These are phyloP conservation scores for Cheumatopsyche charites DNA, from an alignment of 1,140 invertebrate genomes.

Conservation along the genomic window DNA sequence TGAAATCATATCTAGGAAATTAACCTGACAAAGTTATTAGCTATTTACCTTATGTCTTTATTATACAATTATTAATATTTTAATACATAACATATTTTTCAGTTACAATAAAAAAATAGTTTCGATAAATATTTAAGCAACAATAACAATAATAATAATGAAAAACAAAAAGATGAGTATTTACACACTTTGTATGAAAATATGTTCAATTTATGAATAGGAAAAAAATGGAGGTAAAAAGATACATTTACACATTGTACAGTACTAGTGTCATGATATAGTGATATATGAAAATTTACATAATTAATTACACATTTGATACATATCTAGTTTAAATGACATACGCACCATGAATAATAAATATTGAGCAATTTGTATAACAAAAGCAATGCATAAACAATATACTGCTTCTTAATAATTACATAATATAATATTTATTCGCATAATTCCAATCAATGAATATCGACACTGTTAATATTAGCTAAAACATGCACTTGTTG, in stretches of 20 bases:
- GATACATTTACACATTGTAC: neutral
- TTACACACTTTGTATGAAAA: constrained; percentile 25
- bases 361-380: neutral
- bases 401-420: too few species aligned
- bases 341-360: neutral
- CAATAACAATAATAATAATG: neutral
- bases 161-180: constrained; percentile 20
- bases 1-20: too few species aligned
- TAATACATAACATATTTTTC: too few species aligned
- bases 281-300: neutral
- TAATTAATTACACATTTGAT: neutral
- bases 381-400: neutral
- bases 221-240: neutral
- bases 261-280: constrained; percentile 23
- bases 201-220: neutral
- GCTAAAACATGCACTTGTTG: constrained; percentile 86
- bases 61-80: too few species aligned
- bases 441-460: constrained; percentile 12
- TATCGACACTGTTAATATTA: constrained; percentile 50
- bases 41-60: too few species aligned
- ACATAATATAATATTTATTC: too few species aligned
- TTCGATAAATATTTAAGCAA: constrained; percentile 27
- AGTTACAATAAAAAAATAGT: constrained; percentile 19
- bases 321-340: neutral
- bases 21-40: too few species aligned